A percentile compares a stretch with the other conserved stretches of the same genome.
Conservation (phyloP, 2,797 vertebrate species). For the Mustela erminea region DNA sequence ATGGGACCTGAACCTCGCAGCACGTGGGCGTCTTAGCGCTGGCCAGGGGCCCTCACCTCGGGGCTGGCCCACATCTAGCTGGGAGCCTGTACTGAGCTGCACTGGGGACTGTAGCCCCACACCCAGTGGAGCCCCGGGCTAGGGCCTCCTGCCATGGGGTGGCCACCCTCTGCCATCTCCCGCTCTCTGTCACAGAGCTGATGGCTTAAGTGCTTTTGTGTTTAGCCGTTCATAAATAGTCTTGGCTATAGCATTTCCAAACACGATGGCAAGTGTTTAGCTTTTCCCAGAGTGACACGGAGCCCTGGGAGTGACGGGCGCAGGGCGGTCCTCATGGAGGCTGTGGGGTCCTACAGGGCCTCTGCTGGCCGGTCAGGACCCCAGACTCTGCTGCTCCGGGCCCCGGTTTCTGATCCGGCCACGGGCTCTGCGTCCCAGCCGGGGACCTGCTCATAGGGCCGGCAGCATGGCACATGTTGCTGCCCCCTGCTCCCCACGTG, state of each 20-base stretch:
- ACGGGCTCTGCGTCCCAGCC: background rate
- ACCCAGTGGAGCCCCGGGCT: background rate
- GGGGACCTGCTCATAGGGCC: background rate
- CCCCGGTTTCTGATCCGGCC: conserved; percentile 24
- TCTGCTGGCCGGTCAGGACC: background rate
- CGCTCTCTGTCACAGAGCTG: background rate
- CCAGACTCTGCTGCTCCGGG: conserved; percentile 43
- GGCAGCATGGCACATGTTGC: accelerated
- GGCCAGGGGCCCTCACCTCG: background rate
- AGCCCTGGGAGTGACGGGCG: background rate
- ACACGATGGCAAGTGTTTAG: conserved; percentile 71
- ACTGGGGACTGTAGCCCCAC: background rate
- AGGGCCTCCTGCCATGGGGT: background rate
- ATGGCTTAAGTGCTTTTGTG: conserved; percentile 77
- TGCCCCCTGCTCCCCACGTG: background rate
- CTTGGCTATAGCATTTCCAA: conserved; percentile 72
- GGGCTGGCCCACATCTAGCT: background rate
- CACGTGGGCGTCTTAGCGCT: accelerated
- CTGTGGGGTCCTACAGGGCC: background rate
- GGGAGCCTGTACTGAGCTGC: accelerated
- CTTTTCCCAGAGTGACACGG: conserved; percentile 76
- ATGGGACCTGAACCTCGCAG: accelerated
- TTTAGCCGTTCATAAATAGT: conserved; percentile 82
- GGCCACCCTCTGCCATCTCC: background rate
- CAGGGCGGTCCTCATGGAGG: background rate